Percentiles rank a stretch among this genome's conserved stretches.
Evolutionary conservation across 2,888 invertebrate species (phyloP).

Genomic region (Chloroclysta siterata): DNA sequence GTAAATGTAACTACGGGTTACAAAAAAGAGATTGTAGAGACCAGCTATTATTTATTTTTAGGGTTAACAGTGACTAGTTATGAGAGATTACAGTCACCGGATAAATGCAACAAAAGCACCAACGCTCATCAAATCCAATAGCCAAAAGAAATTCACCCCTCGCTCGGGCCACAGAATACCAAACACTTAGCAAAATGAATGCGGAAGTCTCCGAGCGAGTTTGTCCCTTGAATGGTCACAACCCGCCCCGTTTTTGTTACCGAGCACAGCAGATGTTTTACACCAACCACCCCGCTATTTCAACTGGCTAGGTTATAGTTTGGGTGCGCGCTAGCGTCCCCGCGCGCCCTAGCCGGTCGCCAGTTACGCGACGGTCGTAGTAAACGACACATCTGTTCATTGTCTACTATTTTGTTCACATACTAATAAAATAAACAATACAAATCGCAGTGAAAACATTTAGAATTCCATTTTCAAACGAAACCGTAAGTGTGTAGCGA

Average conservation of each 20-base stretch:
- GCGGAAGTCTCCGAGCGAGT: slow-evolving; percentile 66
- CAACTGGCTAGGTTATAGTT: slow-evolving; percentile 79
- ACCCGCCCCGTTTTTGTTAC: slow-evolving; percentile 63
- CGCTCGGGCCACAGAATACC: slow-evolving; percentile 17
- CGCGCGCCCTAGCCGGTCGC: slow-evolving; percentile 56
- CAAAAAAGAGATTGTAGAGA: no score
- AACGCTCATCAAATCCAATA: background rate
- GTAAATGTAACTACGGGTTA: no score
- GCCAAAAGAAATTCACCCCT: background rate
- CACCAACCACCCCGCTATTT: slow-evolving; percentile 69
- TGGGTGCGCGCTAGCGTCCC: slow-evolving; percentile 70
- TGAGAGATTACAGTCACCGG: background rate
- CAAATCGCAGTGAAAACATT: slow-evolving; percentile 9
- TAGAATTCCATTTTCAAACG: slow-evolving; percentile 41
- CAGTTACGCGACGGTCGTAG: slow-evolving; percentile 75
- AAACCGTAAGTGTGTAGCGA: slow-evolving; percentile 43
- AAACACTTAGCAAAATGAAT: slow-evolving; percentile 55
- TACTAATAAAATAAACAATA: slow-evolving; percentile 17
- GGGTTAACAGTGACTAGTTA: no score
- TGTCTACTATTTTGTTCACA: slow-evolving; percentile 36
- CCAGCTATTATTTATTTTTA: no score
- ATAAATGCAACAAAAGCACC: background rate
- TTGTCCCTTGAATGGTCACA: slow-evolving; percentile 71
- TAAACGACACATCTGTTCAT: slow-evolving; percentile 63
- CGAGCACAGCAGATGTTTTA: slow-evolving; percentile 55